These are phyloP conservation scores for Torymus tubicola DNA, from an alignment of 2,888 invertebrate genomes.

Conservation along the genomic window DNA sequence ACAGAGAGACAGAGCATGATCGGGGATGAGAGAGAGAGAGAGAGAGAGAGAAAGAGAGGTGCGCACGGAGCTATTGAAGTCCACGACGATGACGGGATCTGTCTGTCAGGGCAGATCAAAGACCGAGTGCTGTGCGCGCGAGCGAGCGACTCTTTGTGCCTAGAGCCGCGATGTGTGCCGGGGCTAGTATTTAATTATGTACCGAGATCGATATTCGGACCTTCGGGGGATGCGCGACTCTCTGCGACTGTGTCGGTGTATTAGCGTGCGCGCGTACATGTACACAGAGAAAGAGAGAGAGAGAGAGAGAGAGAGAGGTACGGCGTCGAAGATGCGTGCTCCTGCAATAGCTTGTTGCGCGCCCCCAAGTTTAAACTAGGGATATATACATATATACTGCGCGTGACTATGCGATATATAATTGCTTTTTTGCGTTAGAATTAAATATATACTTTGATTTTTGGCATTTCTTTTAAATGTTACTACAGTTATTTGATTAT, in stretches of 20 bases:
- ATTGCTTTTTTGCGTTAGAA: not conserved
- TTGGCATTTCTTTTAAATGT: no score
- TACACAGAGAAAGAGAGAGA: not conserved
- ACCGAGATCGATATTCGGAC: slow-evolving; percentile 75
- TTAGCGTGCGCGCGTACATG: not conserved
- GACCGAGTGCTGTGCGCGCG: slow-evolving; percentile 59
- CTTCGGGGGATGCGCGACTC: slow-evolving; percentile 66
- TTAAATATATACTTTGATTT: no score
- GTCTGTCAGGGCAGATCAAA: slow-evolving; percentile 69
- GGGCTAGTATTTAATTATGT: slow-evolving; percentile 76
- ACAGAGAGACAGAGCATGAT: not conserved
- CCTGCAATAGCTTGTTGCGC: no score
- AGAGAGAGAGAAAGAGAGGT: slow-evolving; percentile 24
- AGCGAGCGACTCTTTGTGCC: slow-evolving; percentile 69
- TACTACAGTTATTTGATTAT: no score
- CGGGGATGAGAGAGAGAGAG: slow-evolving; percentile 13
- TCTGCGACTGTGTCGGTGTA: not conserved
- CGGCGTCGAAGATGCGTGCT: no score
- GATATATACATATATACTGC: no score
- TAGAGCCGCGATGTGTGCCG: slow-evolving; percentile 67
- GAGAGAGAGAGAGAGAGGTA: no score
- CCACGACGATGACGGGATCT: slow-evolving; percentile 74
- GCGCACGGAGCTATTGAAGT: slow-evolving; percentile 64
- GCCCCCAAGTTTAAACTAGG: no score
- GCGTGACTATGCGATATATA: not conserved